Conservation (phyloP, 2,888 invertebrate genomes). For the Perdita meconis region DNA sequence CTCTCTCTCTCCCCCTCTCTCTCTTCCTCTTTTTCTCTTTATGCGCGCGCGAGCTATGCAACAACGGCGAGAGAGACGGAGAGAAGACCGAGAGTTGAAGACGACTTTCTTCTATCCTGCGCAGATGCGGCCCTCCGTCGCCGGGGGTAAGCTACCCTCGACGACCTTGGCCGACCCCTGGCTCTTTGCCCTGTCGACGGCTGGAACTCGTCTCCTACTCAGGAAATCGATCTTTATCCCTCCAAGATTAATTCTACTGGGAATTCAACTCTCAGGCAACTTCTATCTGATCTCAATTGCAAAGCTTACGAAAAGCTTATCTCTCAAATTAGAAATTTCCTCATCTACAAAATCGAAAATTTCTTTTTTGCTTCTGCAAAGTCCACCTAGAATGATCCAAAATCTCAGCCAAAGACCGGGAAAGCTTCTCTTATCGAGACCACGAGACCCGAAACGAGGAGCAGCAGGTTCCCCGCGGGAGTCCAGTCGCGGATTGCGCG, state of each 20-base stretch:
- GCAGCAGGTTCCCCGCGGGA: conserved; percentile 23
- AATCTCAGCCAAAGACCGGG: too few species aligned
- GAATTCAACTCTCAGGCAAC: too few species aligned
- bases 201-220: conserved; percentile 66
- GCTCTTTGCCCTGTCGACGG: conserved; percentile 69
- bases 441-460: neutral
- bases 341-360: too few species aligned
- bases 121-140: conserved; percentile 72
- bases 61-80: neutral
- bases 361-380: too few species aligned
- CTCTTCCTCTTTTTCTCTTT: conserved; percentile 13
- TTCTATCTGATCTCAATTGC: too few species aligned
- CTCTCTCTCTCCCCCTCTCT: conserved; percentile 8
- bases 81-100: conserved; percentile 28
- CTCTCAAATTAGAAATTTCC: too few species aligned
- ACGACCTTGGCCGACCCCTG: conserved; percentile 75
- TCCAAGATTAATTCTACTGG: too few species aligned
- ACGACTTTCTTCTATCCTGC: conserved; percentile 62
- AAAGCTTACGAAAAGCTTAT: too few species aligned
- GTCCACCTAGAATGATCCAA: too few species aligned
- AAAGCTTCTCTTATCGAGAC: neutral
- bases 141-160: conserved; percentile 76
- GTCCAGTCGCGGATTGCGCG: conserved; percentile 52
- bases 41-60: conserved; percentile 16
- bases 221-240: conserved; percentile 65